Conservation (phyloP, 1,140 invertebrate genomes). For the Neodiprion virginianus region DNA sequence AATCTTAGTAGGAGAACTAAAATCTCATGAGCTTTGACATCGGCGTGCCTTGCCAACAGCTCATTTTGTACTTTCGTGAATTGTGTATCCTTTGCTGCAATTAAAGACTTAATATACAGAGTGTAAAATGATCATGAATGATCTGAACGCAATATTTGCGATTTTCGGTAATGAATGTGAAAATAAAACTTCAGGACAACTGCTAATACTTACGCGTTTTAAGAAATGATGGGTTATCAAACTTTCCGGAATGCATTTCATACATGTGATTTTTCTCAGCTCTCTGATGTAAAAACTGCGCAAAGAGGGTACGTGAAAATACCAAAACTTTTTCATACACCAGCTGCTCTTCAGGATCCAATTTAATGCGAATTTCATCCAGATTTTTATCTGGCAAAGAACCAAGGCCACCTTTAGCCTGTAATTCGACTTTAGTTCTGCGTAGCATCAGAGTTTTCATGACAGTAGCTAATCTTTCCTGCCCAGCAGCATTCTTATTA, state of each 20-base stretch:
- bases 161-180: not conserved
- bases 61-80: slow-evolving; percentile 54
- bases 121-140: not conserved
- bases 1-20: slow-evolving; percentile 83
- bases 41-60: slow-evolving; percentile 49
- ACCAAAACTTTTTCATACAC: slow-evolving; percentile 80
- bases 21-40: slow-evolving; percentile 78
- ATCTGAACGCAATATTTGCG: slow-evolving; percentile 24
- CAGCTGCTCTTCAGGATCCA: slow-evolving; percentile 75
- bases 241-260: slow-evolving; percentile 39
- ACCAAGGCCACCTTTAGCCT: slow-evolving; percentile 65
- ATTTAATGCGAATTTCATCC: slow-evolving; percentile 64
- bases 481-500: slow-evolving; percentile 75
- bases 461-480: slow-evolving; percentile 76
- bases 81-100: slow-evolving; percentile 41
- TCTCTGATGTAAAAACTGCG: slow-evolving; percentile 76
- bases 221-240: slow-evolving; percentile 28
- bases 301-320: slow-evolving; percentile 76
- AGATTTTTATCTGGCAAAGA: slow-evolving; percentile 71
- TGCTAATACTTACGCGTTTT: slow-evolving; percentile 20
- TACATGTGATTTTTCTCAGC: slow-evolving; percentile 68
- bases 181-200: not conserved
- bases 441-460: slow-evolving; percentile 84
- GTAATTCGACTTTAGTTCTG: slow-evolving; percentile 82
- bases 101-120: not conserved